Evolutionary conservation across 53 echinoderm and acorn worm genomes (phyloP).

Genomic region (Antedon mediterranea): DNA sequence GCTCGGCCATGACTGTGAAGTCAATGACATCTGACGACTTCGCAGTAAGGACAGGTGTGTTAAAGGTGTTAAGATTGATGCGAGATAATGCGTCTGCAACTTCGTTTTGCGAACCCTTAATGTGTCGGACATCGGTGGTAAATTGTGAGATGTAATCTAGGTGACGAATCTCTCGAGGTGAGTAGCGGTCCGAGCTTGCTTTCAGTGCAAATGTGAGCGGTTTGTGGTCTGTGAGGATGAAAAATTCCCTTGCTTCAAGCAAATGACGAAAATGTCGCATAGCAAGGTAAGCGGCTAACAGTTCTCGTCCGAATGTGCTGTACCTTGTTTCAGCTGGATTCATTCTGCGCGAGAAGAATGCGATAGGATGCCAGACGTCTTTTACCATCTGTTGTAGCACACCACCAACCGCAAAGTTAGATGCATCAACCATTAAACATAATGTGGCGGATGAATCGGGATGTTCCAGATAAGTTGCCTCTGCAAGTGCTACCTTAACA

Average conservation of each 20-base stretch:
- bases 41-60: too few relatives aligned
- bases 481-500: slow-evolving; percentile 7
- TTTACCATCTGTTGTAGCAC: slow-evolving; percentile 28
- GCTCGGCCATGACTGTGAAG: too few relatives aligned
- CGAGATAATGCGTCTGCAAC: slow-evolving; percentile 17
- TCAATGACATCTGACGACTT: too few relatives aligned
- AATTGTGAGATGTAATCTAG: slow-evolving; percentile 7
- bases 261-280: slow-evolving; percentile 21
- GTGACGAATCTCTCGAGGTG: slow-evolving; percentile 6
- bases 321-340: slow-evolving; percentile 17
- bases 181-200: slow-evolving; percentile 1
- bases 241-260: slow-evolving; percentile 10
- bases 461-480: slow-evolving; percentile 16
- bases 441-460: slow-evolving; percentile 5
- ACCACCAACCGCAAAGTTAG: slow-evolving; percentile 8
- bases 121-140: slow-evolving; percentile 1
- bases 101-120: slow-evolving; percentile 11
- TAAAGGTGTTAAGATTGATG: neutral
- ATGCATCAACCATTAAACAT: slow-evolving; percentile 19
- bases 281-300: neutral
- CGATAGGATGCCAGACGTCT: slow-evolving; percentile 4
- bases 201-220: neutral
- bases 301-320: too few relatives aligned
- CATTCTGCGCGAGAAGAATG: too few relatives aligned
- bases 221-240: slow-evolving; percentile 17